These are phyloP conservation scores for Urophycis tenuis DNA, from an alignment of 2,797 vertebrate species.

Conservation along the genomic window DNA sequence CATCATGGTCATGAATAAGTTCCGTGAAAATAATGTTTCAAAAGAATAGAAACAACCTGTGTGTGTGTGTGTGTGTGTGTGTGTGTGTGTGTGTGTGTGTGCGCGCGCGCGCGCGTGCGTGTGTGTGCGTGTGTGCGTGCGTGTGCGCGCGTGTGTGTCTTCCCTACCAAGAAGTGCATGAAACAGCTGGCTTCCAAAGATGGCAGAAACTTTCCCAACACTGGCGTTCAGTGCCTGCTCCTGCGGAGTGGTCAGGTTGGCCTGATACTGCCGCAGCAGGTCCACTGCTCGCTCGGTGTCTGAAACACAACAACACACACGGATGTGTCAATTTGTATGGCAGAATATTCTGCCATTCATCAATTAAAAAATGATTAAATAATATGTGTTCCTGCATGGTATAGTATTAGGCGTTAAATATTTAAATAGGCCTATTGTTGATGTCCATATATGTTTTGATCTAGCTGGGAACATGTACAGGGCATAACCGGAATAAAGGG, in stretches of 20 bases:
- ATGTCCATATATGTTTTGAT: background rate
- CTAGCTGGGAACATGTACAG: background rate
- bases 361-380: background rate
- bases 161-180: slow-evolving; percentile 77
- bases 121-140: background rate
- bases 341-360: background rate
- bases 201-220: slow-evolving; percentile 75
- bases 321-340: slow-evolving; percentile 29
- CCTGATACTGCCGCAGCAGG: slow-evolving; percentile 81
- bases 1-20: background rate
- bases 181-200: slow-evolving; percentile 76
- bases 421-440: too few species aligned
- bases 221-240: slow-evolving; percentile 78
- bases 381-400: background rate
- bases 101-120: background rate
- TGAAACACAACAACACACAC: slow-evolving; percentile 49
- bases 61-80: background rate
- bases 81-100: background rate
- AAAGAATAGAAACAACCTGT: background rate
- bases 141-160: background rate
- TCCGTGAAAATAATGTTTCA: background rate
- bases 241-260: slow-evolving; percentile 74
- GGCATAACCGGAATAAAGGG: background rate
- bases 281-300: slow-evolving; percentile 81
- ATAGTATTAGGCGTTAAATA: background rate